These are phyloP conservation scores for Acanthisitta chloris DNA, from an alignment of 2,113 vertebrate species.

Conservation along the genomic window DNA sequence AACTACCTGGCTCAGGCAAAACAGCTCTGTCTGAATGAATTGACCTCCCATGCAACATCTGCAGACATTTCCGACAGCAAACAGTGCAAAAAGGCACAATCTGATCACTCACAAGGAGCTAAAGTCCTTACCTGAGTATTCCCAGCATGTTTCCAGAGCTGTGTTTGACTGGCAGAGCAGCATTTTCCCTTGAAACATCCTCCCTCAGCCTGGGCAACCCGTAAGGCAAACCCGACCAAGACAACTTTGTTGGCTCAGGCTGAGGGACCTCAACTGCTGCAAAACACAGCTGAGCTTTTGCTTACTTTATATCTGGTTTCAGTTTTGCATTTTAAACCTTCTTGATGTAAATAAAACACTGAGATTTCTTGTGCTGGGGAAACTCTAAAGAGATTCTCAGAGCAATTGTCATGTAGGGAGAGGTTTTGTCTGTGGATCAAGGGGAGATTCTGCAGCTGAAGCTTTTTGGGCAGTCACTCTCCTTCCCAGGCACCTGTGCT, in stretches of 20 bases:
- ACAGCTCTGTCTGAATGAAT: background rate
- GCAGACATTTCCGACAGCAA: background rate
- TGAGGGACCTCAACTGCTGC: background rate
- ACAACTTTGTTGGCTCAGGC: background rate
- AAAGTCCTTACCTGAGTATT: background rate
- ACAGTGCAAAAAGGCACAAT: background rate
- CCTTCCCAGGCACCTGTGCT: background rate
- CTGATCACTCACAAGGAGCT: background rate
- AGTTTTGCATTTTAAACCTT: background rate
- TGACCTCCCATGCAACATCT: background rate
- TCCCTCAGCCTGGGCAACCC: background rate
- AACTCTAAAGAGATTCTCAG: background rate
- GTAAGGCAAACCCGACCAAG: background rate
- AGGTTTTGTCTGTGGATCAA: background rate
- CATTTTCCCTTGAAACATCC: background rate
- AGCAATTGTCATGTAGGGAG: background rate
- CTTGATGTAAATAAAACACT: background rate
- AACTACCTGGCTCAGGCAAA: background rate
- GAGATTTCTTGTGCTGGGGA: background rate
- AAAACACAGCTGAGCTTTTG: background rate
- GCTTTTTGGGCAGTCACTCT: background rate
- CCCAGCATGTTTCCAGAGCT: background rate
- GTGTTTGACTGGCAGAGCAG: background rate
- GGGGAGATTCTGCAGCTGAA: background rate
- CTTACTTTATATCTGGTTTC: background rate